These are phyloP conservation scores for Sternotherus odoratus DNA, from an alignment of 2,797 vertebrate genomes.

Conservation along the genomic window DNA sequence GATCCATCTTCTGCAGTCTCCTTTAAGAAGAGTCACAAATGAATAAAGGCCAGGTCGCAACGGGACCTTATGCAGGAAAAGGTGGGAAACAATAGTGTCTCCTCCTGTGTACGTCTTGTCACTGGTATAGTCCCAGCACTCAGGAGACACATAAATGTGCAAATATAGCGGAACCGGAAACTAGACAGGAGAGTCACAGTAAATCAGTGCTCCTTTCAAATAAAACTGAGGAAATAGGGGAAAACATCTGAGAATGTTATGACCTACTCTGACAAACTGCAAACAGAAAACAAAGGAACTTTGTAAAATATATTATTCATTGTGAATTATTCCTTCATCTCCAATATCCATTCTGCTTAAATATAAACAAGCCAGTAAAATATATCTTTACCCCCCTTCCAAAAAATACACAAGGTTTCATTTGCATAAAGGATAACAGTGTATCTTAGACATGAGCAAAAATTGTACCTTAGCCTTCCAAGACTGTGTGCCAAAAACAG, in stretches of 20 bases:
- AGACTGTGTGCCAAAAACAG: background rate
- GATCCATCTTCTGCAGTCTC: background rate
- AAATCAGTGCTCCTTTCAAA: background rate
- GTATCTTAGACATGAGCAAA: background rate
- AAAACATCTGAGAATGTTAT: background rate
- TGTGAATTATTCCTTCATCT: background rate
- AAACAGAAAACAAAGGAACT: rapidly evolving
- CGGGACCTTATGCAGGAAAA: background rate
- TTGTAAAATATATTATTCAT: background rate
- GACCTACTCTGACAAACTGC: background rate
- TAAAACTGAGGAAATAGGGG: background rate
- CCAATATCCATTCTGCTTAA: background rate
- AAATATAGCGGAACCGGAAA: background rate
- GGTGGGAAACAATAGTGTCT: background rate
- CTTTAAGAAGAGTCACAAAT: background rate
- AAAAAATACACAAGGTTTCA: background rate
- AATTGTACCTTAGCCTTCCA: background rate
- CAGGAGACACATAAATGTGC: background rate
- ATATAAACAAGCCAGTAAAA: background rate
- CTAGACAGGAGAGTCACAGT: background rate
- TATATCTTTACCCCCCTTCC: rapidly evolving
- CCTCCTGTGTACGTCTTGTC: background rate
- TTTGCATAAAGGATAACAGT: background rate
- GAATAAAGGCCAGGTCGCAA: background rate
- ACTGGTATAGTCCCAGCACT: background rate